Percentiles rank a stretch among this genome's conserved stretches.
phyloP scores from a whole-genome alignment of 2,888 invertebrate species.

The Troides helena region DNA sequence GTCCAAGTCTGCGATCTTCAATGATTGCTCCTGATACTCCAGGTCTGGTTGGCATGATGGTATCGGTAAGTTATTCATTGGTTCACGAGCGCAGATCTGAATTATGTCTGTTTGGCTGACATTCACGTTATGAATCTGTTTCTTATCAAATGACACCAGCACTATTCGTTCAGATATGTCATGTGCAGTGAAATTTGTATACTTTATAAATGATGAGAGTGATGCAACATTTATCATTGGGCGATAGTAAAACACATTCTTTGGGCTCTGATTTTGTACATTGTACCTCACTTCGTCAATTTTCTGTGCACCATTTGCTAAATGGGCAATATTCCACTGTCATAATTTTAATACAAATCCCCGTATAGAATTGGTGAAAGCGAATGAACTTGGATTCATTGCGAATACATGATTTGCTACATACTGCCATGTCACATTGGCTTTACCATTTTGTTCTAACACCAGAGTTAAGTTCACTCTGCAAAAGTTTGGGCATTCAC shows the following conservation, averaged over 20 bases:
- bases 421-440: slow-evolving; percentile 81
- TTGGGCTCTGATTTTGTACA: slow-evolving; percentile 70
- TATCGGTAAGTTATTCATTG: slow-evolving; percentile 53
- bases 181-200: slow-evolving; percentile 74
- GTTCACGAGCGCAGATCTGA: slow-evolving; percentile 83
- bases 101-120: slow-evolving; percentile 88
- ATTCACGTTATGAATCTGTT: slow-evolving; percentile 85
- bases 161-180: slow-evolving; percentile 86
- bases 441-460: slow-evolving; percentile 77
- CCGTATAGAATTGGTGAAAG: slow-evolving; percentile 81
- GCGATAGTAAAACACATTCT: slow-evolving; percentile 65
- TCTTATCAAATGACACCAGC: slow-evolving; percentile 88
- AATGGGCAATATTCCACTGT: slow-evolving; percentile 85
- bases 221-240: slow-evolving; percentile 63
- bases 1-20: slow-evolving; percentile 87
- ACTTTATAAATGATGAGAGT: slow-evolving; percentile 69
- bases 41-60: slow-evolving; percentile 87
- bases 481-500: slow-evolving; percentile 85
- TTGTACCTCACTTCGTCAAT: slow-evolving; percentile 68
- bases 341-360: slow-evolving; percentile 92
- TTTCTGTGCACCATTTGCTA: slow-evolving; percentile 73
- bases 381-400: slow-evolving; percentile 86
- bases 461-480: slow-evolving; percentile 81
- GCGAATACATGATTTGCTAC: slow-evolving; percentile 83
- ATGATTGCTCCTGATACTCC: slow-evolving; percentile 85